Conservation (phyloP, 2,113 vertebrate genomes). For the Apodemus speciosus region DNA sequence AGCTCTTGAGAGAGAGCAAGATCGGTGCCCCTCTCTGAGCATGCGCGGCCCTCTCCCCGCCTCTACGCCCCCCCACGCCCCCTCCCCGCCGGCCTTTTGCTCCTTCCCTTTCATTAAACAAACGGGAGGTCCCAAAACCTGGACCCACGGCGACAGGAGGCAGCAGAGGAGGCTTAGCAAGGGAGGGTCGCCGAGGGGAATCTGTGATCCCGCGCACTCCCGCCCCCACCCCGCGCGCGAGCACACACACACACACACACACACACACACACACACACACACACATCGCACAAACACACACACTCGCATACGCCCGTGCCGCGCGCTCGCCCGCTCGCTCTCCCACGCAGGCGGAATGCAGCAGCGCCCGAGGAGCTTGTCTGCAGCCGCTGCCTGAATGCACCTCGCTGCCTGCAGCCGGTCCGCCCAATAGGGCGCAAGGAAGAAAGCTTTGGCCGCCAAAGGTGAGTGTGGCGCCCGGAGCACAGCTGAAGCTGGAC, state of each 20-base stretch:
- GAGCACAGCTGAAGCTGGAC: background rate
- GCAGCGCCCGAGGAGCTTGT: conserved; percentile 64
- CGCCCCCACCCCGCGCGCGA: background rate
- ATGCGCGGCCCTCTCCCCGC: conserved; percentile 73
- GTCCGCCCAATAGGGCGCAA: conserved; percentile 55
- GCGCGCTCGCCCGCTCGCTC: conserved; percentile 62
- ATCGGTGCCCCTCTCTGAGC: conserved; percentile 69
- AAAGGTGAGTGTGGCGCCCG: conserved; percentile 60
- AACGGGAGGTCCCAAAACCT: conserved; percentile 69
- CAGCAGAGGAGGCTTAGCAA: conserved; percentile 5
- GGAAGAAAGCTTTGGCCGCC: conserved; percentile 24
- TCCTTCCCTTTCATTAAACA: conserved; percentile 72
- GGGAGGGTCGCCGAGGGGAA: conserved; percentile 7
- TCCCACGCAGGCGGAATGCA: conserved; percentile 74
- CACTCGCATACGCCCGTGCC: conserved; percentile 51
- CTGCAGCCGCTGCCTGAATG: conserved; percentile 71
- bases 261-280: background rate
- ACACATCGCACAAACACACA: background rate
- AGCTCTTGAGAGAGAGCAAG: background rate
- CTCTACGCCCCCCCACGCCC: background rate
- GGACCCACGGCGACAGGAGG: conserved; percentile 40
- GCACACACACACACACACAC: background rate
- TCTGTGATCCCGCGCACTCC: conserved; percentile 39
- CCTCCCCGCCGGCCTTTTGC: conserved; percentile 60
- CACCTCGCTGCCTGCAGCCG: conserved; percentile 48